These are phyloP conservation scores for Brevimyrus niger DNA, from an alignment of 2,113 vertebrate genomes.

Conservation along the genomic window DNA sequence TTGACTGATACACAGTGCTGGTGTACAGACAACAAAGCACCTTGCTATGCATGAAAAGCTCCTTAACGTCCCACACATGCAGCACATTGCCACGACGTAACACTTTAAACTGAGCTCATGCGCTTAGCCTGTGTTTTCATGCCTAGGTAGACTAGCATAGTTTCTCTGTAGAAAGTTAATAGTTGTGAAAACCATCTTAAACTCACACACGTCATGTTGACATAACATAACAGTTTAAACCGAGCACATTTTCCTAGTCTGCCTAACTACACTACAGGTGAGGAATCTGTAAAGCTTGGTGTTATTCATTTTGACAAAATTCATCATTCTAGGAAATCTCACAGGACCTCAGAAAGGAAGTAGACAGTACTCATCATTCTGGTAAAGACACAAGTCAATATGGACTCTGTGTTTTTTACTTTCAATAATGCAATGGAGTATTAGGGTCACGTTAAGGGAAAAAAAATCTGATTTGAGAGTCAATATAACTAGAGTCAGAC, in stretches of 20 bases:
- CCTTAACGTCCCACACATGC: neutral
- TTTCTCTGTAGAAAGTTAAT: neutral
- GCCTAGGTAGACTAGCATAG: neutral
- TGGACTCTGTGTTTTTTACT: neutral
- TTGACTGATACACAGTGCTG: neutral
- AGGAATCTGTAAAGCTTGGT: neutral
- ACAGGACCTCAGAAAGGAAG: neutral
- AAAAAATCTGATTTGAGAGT: neutral
- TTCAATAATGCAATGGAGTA: neutral
- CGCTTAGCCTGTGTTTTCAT: neutral
- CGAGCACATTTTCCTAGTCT: neutral
- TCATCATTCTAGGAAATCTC: neutral
- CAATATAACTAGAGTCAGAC: too few species aligned
- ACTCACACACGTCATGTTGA: neutral
- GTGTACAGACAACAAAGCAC: neutral
- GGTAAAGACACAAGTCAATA: neutral
- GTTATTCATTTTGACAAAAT: neutral
- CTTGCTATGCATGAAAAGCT: neutral
- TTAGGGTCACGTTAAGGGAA: neutral
- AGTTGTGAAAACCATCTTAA: neutral
- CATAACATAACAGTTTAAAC: neutral
- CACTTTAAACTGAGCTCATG: neutral
- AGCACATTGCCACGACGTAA: neutral
- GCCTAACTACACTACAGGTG: neutral
- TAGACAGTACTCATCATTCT: neutral